These are phyloP conservation scores for Alloscopus bannaensis DNA, from an alignment of 2,888 invertebrate genomes.

Conservation along the genomic window DNA sequence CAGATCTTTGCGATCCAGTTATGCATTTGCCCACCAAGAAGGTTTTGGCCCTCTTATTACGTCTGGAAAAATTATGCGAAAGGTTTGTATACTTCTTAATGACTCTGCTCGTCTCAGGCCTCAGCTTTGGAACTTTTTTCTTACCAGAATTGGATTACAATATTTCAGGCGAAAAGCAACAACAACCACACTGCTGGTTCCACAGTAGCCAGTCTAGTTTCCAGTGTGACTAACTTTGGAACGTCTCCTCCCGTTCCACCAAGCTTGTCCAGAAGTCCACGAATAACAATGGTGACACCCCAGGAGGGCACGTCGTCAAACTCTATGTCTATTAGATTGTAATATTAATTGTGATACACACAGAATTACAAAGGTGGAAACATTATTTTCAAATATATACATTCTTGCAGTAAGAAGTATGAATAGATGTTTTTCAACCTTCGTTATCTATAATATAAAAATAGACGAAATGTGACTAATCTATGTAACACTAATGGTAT, in stretches of 20 bases:
- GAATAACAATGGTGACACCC: constrained; percentile 72
- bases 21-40: constrained; percentile 99
- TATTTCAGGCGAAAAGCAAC: constrained; percentile 71
- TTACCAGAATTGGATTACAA: background rate
- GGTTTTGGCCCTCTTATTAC: constrained; percentile 98
- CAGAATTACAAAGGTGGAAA: constrained; percentile 14
- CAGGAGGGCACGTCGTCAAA: constrained; percentile 63
- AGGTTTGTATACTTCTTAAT: too few species aligned
- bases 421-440: background rate
- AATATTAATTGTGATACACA: constrained; percentile 51
- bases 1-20: constrained; percentile 94
- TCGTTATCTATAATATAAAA: too few species aligned
- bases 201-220: constrained; percentile 71
- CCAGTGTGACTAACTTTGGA: constrained; percentile 71
- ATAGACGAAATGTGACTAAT: too few species aligned
- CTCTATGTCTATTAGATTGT: constrained; percentile 67
- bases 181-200: constrained; percentile 71
- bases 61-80: constrained; percentile 95
- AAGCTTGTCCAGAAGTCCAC: constrained; percentile 67
- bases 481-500: too few species aligned
- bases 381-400: constrained; percentile 55
- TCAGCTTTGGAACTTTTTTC: background rate
- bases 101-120: too few species aligned
- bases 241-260: constrained; percentile 67
- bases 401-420: constrained; percentile 14